Evolutionary conservation across 2,113 vertebrate genomes (phyloP).

Genomic region (Turnix velox): DNA sequence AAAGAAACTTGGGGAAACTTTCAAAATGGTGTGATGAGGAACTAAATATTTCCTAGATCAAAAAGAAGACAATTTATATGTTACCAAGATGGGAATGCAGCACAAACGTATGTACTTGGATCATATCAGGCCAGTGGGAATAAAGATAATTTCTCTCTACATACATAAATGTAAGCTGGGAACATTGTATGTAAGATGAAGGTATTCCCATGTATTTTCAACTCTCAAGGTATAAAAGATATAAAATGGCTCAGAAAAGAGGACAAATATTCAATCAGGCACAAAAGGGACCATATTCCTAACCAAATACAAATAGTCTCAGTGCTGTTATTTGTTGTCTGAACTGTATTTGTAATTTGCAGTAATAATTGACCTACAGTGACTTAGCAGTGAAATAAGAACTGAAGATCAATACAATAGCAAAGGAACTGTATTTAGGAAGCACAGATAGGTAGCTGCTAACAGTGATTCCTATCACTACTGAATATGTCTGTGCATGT

Average conservation of each 20-base stretch:
- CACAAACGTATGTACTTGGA: conserved; percentile 13
- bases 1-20: neutral
- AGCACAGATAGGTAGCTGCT: neutral
- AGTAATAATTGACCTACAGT: neutral
- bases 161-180: neutral
- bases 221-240: neutral
- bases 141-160: neutral
- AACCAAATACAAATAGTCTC: neutral
- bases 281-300: fast-evolving
- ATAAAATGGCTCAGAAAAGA: neutral
- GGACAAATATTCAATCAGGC: neutral
- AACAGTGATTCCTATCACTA: neutral
- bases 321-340: neutral
- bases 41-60: neutral
- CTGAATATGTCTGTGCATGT: neutral
- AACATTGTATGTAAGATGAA: neutral
- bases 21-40: neutral
- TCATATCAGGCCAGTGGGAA: neutral
- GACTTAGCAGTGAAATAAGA: neutral
- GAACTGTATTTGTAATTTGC: neutral
- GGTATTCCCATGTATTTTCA: neutral
- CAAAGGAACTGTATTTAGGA: neutral
- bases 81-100: neutral
- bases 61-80: neutral
- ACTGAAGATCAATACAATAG: neutral